Conservation (phyloP, 1,140 invertebrate species). For the Drosophila ambigua region DNA sequence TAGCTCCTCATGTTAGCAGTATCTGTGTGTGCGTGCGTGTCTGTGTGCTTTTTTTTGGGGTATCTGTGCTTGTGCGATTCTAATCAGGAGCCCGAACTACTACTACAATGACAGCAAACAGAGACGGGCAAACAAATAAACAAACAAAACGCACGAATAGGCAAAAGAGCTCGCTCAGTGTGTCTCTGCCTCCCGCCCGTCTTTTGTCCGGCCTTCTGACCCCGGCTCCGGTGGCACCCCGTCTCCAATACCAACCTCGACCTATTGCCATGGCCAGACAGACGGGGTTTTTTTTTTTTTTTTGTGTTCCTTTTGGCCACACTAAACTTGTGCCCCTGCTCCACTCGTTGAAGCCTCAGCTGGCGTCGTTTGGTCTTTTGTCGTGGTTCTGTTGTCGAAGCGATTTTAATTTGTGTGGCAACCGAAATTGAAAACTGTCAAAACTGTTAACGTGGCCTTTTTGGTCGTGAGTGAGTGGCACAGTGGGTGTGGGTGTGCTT, state of each 20-base stretch:
- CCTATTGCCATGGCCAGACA: conserved; percentile 50
- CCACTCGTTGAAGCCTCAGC: conserved; percentile 39
- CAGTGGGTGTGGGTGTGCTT: conserved; percentile 1
- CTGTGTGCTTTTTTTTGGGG: neutral
- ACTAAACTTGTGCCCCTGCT: conserved; percentile 29
- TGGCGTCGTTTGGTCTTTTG: conserved; percentile 64
- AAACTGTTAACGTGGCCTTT: conserved; percentile 67
- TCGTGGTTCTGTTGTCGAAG: conserved; percentile 33
- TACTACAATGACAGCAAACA: conserved; percentile 57
- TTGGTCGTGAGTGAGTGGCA: neutral
- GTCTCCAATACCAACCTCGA: conserved; percentile 34
- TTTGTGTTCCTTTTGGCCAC: conserved; percentile 43
- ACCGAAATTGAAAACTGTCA: conserved; percentile 77
- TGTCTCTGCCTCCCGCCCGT: neutral
- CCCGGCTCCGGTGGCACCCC: conserved; percentile 7
- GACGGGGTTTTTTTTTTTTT: conserved; percentile 28
- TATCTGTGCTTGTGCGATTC: conserved; percentile 56
- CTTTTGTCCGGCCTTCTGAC: conserved; percentile 36
- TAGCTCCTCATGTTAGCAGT: neutral
- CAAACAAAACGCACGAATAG: conserved; percentile 69
- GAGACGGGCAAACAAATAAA: conserved; percentile 44
- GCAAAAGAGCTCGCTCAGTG: conserved; percentile 43
- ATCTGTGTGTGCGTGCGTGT: conserved; percentile 4
- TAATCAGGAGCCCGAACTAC: conserved; percentile 66
- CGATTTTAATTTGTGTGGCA: conserved; percentile 69